These are phyloP conservation scores for Channallabes apus DNA, from an alignment of 2,797 vertebrate species.

Conservation along the genomic window DNA sequence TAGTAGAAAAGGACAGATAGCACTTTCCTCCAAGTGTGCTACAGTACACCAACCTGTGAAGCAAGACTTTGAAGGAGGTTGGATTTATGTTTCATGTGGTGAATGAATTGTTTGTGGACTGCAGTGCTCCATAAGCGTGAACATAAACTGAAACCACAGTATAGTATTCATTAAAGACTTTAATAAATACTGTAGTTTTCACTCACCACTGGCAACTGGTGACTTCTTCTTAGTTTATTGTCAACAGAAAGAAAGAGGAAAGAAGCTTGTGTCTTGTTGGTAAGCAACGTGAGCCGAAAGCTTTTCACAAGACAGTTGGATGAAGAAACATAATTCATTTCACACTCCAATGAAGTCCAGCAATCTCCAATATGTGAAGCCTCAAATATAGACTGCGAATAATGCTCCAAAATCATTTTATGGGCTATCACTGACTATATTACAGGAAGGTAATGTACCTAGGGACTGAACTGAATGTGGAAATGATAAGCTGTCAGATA, in stretches of 20 bases:
- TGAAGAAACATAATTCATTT: slow-evolving; percentile 66
- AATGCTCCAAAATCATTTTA: slow-evolving; percentile 63
- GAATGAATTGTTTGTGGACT: too few species aligned
- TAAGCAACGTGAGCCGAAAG: slow-evolving; percentile 42
- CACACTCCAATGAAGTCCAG: slow-evolving; percentile 67
- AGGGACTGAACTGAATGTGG: slow-evolving; percentile 50
- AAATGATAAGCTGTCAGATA: slow-evolving; percentile 44
- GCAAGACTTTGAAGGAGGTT: not conserved
- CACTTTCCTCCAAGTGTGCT: not conserved
- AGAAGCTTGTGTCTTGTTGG: slow-evolving; percentile 49
- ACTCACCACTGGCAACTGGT: not conserved
- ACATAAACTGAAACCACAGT: not conserved
- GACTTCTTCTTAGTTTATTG: slow-evolving; percentile 19
- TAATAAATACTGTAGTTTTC: not conserved
- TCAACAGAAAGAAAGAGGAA: slow-evolving; percentile 22
- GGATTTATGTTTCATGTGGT: not conserved
- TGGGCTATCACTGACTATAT: slow-evolving; percentile 64
- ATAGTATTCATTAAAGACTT: slow-evolving; percentile 1
- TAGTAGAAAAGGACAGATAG: not conserved
- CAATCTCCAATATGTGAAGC: slow-evolving; percentile 62
- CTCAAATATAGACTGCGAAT: slow-evolving; percentile 62
- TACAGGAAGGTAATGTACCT: slow-evolving; percentile 59
- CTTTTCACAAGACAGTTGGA: slow-evolving; percentile 41
- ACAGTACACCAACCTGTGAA: not conserved
- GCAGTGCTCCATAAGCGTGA: too few species aligned